Conservation (phyloP, 1,140 invertebrate genomes). For the Agrilus planipennis region DNA sequence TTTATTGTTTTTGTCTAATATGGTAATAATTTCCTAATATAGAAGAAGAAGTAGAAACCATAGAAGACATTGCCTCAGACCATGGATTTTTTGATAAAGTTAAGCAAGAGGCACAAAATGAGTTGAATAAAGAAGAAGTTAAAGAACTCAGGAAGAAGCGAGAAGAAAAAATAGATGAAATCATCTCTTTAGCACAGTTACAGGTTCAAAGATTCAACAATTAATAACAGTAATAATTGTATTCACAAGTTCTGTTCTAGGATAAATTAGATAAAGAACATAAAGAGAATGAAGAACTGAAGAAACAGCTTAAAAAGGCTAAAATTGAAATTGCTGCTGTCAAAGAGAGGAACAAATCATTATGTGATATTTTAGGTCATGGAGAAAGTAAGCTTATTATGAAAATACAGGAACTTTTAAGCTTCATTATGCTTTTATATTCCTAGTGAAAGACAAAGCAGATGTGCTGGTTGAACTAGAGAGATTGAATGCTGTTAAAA, state of each 20-base stretch:
- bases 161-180: conserved; percentile 25
- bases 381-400: conserved; percentile 58
- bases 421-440: no score
- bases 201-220: conserved; percentile 27
- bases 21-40: no score
- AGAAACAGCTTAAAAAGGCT: conserved; percentile 45
- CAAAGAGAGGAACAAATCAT: conserved; percentile 63
- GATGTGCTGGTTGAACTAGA: conserved; percentile 64
- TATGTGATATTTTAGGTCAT: conserved; percentile 63
- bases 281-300: conserved; percentile 47
- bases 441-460: conserved; percentile 66
- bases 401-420: no score
- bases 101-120: conserved; percentile 49
- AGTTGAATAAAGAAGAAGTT: conserved; percentile 52
- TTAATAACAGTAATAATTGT: not conserved
- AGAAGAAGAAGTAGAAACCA: no score
- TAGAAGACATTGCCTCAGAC: no score
- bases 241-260: conserved; percentile 31
- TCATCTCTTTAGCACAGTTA: conserved; percentile 24
- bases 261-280: conserved; percentile 55
- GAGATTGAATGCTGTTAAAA: conserved; percentile 52
- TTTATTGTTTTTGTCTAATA: no score
- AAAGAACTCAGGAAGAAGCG: conserved; percentile 40
- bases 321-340: conserved; percentile 58
- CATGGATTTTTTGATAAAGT: conserved; percentile 55